Percentiles rank a stretch among this genome's conserved stretches.
These are phyloP conservation scores for Odocoileus virginianus DNA, from an alignment of 2,113 vertebrate species.

Conservation along the genomic window DNA sequence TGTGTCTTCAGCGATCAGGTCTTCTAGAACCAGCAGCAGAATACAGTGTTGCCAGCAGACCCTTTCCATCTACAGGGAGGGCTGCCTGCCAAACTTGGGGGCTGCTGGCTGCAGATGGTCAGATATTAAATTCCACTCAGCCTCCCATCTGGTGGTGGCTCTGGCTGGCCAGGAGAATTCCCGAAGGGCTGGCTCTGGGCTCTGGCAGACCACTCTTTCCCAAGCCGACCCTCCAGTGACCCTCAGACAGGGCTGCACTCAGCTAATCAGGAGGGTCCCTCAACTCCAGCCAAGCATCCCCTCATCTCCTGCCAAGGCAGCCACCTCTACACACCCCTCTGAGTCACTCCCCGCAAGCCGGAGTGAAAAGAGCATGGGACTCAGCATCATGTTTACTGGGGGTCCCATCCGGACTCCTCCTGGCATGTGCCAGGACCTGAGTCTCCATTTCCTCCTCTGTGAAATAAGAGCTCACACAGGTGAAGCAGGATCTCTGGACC, in stretches of 20 bases:
- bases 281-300: rapidly evolving
- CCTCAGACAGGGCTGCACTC: background rate
- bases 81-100: background rate
- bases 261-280: background rate
- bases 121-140: constrained; percentile 42
- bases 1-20: too few species aligned
- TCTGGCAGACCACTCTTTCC: background rate
- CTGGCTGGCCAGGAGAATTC: constrained; percentile 12
- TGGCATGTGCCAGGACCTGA: background rate
- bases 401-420: background rate
- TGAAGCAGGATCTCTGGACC: background rate
- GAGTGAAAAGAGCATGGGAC: background rate
- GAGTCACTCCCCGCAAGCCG: background rate
- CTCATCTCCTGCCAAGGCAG: background rate
- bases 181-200: constrained; percentile 10
- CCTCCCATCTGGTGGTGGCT: constrained; percentile 39
- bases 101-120: constrained; percentile 50
- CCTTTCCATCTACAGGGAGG: background rate
- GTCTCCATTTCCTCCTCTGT: background rate
- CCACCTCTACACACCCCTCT: background rate
- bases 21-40: background rate
- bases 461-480: background rate
- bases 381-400: background rate
- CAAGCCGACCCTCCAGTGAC: background rate
- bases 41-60: background rate